Conservation (phyloP, 2,797 vertebrate species). For the Acridotheres tristis region DNA sequence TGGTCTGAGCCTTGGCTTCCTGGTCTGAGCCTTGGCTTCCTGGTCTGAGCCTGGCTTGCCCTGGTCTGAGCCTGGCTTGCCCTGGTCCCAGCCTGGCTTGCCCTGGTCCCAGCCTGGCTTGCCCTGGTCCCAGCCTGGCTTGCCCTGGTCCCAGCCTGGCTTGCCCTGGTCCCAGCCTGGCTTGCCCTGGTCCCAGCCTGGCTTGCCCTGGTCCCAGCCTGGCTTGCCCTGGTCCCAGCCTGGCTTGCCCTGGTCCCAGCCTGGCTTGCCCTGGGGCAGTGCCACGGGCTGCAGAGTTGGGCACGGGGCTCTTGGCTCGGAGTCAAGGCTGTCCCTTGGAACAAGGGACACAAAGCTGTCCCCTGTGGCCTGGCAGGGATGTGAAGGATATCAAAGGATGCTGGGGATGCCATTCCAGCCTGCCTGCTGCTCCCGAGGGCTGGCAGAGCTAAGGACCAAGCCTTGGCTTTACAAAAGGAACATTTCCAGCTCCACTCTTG, state of each 20-base stretch:
- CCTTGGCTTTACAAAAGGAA: not conserved
- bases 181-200: no score
- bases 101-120: not conserved
- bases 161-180: no score
- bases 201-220: not conserved
- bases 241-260: no score
- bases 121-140: not conserved
- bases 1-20: not conserved
- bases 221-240: not conserved
- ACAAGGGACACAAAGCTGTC: no score
- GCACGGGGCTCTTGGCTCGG: no score
- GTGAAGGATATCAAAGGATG: not conserved
- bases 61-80: no score
- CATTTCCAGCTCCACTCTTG: not conserved
- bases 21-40: not conserved
- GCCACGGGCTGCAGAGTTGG: no score
- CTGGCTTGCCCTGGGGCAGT: no score
- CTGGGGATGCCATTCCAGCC: not conserved
- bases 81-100: no score
- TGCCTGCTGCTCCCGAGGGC: not conserved
- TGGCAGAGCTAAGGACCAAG: not conserved
- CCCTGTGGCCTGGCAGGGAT: accelerated
- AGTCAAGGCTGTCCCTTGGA: no score
- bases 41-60: no score
- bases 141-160: no score